Conservation (phyloP, 2,113 vertebrate genomes). For the Dascyllus trimaculatus region DNA sequence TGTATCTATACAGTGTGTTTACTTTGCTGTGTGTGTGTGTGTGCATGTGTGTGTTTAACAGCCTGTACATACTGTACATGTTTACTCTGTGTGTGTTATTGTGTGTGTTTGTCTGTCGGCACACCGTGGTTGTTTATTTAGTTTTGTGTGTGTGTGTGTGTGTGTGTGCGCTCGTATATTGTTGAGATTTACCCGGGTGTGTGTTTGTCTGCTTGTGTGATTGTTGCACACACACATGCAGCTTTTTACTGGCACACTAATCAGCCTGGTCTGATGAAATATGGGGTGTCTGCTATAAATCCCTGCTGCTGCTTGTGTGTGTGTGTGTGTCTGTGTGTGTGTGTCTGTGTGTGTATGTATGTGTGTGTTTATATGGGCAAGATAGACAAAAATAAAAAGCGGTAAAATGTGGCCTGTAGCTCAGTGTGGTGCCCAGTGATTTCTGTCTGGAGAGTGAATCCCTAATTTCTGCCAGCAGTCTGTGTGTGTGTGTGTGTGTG, state of each 20-base stretch:
- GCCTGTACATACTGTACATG: constrained; percentile 54
- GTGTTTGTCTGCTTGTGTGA: constrained; percentile 25
- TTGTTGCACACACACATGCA: constrained; percentile 53
- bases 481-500: constrained; percentile 27
- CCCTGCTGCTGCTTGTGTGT: constrained; percentile 47
- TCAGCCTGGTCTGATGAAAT: constrained; percentile 74
- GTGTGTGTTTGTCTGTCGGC: constrained; percentile 40
- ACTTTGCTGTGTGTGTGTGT: constrained; percentile 23
- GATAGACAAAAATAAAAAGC: constrained; percentile 54
- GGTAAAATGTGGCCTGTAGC: constrained; percentile 56
- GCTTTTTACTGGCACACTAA: constrained; percentile 67
- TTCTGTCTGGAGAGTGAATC: constrained; percentile 68
- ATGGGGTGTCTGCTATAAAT: constrained; percentile 70
- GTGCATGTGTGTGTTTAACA: constrained; percentile 25
- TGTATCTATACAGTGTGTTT: constrained; percentile 35
- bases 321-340: constrained; percentile 31
- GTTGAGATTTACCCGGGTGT: constrained; percentile 32
- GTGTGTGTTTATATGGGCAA: constrained; percentile 40
- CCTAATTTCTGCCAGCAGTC: constrained; percentile 58
- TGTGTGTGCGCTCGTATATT: constrained; percentile 24
- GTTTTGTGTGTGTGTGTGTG: constrained; percentile 51
- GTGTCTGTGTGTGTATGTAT: constrained; percentile 27
- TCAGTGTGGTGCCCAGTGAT: constrained; percentile 61
- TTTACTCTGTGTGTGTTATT: constrained; percentile 49
- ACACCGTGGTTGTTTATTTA: constrained; percentile 57